phyloP scores from a whole-genome alignment of 2,797 vertebrate species.

The Crotalus adamanteus region DNA sequence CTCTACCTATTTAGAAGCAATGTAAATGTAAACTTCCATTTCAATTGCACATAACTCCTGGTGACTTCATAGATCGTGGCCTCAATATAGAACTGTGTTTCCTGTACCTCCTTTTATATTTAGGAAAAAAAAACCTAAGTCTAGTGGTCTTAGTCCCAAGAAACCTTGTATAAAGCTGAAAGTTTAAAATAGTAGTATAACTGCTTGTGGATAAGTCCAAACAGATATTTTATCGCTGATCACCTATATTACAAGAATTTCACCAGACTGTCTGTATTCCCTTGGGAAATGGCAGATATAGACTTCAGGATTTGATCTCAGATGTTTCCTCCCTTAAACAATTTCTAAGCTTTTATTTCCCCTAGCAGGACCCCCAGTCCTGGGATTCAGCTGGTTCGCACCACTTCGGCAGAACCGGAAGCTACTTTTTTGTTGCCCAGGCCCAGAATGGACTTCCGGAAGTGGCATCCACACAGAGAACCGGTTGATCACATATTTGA shows the following conservation, averaged over 20 bases:
- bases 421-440: too few relatives aligned
- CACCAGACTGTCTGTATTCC: background rate
- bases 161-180: background rate
- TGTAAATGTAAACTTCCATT: background rate
- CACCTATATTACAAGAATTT: background rate
- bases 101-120: background rate
- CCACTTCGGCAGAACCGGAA: too few relatives aligned
- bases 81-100: background rate
- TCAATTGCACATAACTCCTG: background rate
- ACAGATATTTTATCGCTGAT: background rate
- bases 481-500: too few relatives aligned
- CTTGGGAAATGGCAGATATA: background rate
- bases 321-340: background rate
- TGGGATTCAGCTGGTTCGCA: too few relatives aligned
- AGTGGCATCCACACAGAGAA: too few relatives aligned
- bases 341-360: background rate
- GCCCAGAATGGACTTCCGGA: too few relatives aligned
- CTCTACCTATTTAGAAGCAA: background rate
- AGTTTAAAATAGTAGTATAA: background rate
- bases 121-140: background rate
- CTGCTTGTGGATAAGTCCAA: background rate
- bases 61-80: background rate
- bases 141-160: background rate
- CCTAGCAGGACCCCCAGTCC: too few relatives aligned
- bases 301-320: background rate